Conservation (phyloP, 1,140 invertebrate genomes). For the Myzus persicae region DNA sequence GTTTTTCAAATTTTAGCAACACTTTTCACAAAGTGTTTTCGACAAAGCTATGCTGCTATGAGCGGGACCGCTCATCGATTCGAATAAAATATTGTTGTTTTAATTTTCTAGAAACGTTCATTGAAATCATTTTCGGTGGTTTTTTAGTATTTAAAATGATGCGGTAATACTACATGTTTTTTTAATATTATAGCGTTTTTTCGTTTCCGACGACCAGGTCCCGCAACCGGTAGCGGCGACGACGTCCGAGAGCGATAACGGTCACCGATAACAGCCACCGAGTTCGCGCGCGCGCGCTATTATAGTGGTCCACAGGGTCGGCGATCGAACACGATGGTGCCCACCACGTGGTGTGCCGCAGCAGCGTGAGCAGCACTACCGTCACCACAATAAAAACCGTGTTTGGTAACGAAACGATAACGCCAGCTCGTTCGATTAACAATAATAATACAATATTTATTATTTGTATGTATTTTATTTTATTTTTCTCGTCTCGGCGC, state of each 20-base stretch:
- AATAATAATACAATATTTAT: not conserved
- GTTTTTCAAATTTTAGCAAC: not conserved
- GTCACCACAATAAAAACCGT: not conserved
- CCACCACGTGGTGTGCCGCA: slow-evolving; percentile 49
- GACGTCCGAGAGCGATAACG: not conserved
- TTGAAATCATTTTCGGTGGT: not conserved
- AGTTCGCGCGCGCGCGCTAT: not conserved
- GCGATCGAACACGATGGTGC: slow-evolving; percentile 43
- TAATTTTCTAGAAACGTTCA: no score
- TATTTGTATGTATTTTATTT: not conserved
- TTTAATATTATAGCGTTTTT: not conserved
- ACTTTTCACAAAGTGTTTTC: no score
- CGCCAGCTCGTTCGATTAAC: not conserved
- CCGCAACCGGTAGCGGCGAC: not conserved
- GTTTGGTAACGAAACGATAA: slow-evolving; percentile 20
- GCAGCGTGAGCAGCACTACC: not conserved
- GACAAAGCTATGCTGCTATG: no score
- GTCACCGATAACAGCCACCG: not conserved
- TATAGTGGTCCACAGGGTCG: slow-evolving; percentile 46
- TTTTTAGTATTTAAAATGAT: not conserved
- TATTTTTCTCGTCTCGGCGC: not conserved
- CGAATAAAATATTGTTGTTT: no score
- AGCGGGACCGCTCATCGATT: no score
- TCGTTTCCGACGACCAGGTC: not conserved
- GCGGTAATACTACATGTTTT: not conserved